These are phyloP conservation scores for Schlechtendalia chinensis DNA, from an alignment of 1,140 invertebrate genomes.

Conservation along the genomic window DNA sequence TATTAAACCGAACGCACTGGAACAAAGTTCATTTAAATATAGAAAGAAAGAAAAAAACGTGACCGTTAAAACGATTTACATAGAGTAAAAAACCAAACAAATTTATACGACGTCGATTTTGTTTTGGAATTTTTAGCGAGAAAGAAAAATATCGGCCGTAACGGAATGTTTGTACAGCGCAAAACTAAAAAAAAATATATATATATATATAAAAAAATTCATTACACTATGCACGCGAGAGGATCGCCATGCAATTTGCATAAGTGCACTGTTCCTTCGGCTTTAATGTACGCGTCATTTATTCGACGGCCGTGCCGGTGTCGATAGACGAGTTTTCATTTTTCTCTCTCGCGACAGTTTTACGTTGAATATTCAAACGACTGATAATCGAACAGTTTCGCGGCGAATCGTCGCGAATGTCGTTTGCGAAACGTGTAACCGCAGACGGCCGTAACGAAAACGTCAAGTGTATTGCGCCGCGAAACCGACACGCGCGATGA, in stretches of 20 bases:
- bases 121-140: background rate
- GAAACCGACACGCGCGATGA: no score
- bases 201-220: no score
- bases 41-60: background rate
- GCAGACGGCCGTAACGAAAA: no score
- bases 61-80: background rate
- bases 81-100: conserved; percentile 20
- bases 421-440: no score
- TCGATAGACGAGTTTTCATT: background rate
- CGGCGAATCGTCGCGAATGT: no score
- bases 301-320: background rate
- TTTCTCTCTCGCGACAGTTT: no score
- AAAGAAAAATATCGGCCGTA: conserved; percentile 1
- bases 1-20: background rate
- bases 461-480: no score
- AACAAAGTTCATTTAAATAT: background rate
- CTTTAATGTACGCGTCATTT: background rate
- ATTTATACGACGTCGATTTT: no score
- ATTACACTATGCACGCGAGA: no score
- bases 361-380: background rate
- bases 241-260: conserved; percentile 10
- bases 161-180: background rate
- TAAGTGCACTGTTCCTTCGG: background rate
- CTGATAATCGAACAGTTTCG: no score
- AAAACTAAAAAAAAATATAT: no score